phyloP scores from a whole-genome alignment of 2,797 vertebrate species.

The Siniperca scherzeri region DNA sequence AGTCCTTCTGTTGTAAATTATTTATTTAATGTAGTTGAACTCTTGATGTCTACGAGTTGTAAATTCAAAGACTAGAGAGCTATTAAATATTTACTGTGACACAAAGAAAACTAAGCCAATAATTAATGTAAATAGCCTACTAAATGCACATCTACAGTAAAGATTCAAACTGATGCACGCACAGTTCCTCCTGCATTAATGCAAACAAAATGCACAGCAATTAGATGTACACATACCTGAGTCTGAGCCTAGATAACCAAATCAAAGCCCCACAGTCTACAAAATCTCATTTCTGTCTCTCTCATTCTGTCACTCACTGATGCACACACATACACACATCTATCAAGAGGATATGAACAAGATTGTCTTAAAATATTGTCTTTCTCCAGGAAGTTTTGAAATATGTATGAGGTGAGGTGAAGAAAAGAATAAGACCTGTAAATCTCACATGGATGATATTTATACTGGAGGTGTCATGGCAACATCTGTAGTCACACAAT shows the following conservation, averaged over 20 bases:
- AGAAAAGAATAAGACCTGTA: conserved; percentile 4
- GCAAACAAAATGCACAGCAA: conserved; percentile 28
- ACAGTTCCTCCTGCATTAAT: not conserved
- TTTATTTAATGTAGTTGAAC: conserved; percentile 41
- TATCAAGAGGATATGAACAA: conserved; percentile 3
- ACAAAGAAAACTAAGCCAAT: conserved; percentile 58
- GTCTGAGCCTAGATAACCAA: not conserved
- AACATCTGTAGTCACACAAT: conserved; percentile 33
- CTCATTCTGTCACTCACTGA: conserved; percentile 7
- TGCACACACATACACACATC: conserved; percentile 13
- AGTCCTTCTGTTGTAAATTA: not conserved
- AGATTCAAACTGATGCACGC: conserved; percentile 3
- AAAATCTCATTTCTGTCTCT: not conserved
- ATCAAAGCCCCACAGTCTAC: not conserved
- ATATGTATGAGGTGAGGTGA: conserved; percentile 39
- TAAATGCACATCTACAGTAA: conserved; percentile 9
- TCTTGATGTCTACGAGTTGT: conserved; percentile 41
- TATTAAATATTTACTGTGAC: conserved; percentile 67
- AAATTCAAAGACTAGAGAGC: conserved; percentile 54
- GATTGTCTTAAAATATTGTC: not conserved
- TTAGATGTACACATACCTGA: not conserved
- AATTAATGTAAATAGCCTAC: conserved; percentile 65
- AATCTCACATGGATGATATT: conserved; percentile 38
- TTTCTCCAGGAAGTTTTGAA: conserved; percentile 22
- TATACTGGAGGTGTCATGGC: conserved; percentile 30